Evolutionary conservation across 2,797 vertebrate genomes (phyloP), one percentile per base, ranked within the genome.

Genomic region (Microtus californicus): DNA sequence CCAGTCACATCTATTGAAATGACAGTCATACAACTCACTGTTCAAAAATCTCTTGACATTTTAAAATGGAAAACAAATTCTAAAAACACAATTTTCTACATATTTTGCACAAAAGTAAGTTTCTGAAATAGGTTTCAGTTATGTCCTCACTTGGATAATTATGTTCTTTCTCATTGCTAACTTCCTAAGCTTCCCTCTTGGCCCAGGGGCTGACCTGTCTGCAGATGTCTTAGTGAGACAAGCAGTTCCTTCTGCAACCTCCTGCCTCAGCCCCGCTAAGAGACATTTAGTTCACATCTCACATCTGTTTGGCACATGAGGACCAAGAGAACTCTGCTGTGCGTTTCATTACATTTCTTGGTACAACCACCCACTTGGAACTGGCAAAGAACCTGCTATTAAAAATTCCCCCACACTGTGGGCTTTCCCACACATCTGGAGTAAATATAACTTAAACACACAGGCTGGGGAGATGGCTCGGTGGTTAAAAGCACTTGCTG

Each of bases 331-430:
- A 7, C 78, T 12, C 11, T 31, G 83, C 34, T 81, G 87, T 96
- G 76, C 43, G 34, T 97, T 97, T 96, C 93, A 76, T 74, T 91
- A 97, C 59, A 63, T n/a, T 93, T 94, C 96, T 87, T 92, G 96
- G 48, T 63, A 81, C 76, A 95, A 89, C 80, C 89, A 90, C 45
- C 45, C 51, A 83, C 71, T 93, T 76, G 91, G 40, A 95, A 91
- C 87, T 95, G 94, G 96, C 91, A 96, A 97, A 97, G 78, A 86
- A 71, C 89, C 71, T 37, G 78, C 94, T 79, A 93, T 71, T 96
- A 96, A 92, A 97, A 92, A 97, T 97, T 97, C 97, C 96, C 90
- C 90, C 92, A 77, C 94, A 89, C 94, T 92, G 80, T 73, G 27
- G 89, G 95, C 81, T 71, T 78, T 56, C 2, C 29, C 78, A 43